These are phyloP conservation scores for Cryptocephalus moraei DNA, from an alignment of 2,888 invertebrate species.

Conservation along the genomic window DNA sequence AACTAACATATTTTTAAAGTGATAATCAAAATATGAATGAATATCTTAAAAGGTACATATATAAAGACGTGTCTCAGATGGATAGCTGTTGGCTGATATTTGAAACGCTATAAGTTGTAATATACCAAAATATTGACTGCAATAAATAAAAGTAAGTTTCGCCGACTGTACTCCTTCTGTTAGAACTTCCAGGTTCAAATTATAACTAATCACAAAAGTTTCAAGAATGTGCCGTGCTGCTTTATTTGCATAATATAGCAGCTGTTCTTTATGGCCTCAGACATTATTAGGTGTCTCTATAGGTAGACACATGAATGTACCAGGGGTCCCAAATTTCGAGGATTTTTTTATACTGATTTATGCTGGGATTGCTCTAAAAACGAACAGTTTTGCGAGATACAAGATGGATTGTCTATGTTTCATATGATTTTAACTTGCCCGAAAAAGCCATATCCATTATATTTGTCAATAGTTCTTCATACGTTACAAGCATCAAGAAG, in stretches of 20 bases:
- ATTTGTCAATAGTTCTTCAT: too few relatives aligned
- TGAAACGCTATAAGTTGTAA: not conserved
- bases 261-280: conserved; percentile 28
- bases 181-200: conserved; percentile 10
- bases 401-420: too few relatives aligned
- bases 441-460: too few relatives aligned
- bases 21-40: too few relatives aligned
- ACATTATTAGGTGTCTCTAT: conserved; percentile 28
- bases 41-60: too few relatives aligned
- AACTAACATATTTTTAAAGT: too few relatives aligned
- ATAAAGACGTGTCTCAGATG: not conserved
- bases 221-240: conserved; percentile 19
- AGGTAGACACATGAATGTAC: conserved; percentile 5
- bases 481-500: too few relatives aligned
- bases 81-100: not conserved
- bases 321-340: conserved; percentile 2
- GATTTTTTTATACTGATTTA: conserved; percentile 10
- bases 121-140: conserved; percentile 6
- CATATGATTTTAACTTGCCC: too few relatives aligned
- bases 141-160: conserved; percentile 10
- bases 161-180: conserved; percentile 7
- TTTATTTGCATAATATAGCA: conserved; percentile 27
- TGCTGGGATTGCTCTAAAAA: conserved; percentile 1
- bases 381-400: too few relatives aligned
- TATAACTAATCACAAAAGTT: conserved; percentile 23